phyloP scores from a whole-genome alignment of 2,888 invertebrate species.

The Orthonychiurus folsomi region DNA sequence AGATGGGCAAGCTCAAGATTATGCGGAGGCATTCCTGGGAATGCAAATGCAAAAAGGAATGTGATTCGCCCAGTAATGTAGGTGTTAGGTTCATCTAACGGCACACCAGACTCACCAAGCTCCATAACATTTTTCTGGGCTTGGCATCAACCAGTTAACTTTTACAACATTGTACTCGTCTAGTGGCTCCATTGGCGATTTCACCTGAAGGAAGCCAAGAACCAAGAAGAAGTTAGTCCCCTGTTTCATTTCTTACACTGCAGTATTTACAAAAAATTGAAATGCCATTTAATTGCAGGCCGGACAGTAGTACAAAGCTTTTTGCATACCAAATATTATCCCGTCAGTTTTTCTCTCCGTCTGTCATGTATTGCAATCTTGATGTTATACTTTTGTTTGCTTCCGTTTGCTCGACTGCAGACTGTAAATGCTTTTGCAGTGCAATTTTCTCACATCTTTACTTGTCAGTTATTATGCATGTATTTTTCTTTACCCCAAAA shows the following conservation, averaged over 20 bases:
- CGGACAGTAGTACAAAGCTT: too few species aligned
- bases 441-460: neutral
- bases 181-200: neutral
- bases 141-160: too few species aligned
- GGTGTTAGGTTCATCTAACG: slow-evolving; percentile 27
- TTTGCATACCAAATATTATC: too few species aligned
- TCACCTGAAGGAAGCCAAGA: too few species aligned
- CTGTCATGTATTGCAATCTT: too few species aligned
- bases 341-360: too few species aligned
- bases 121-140: neutral
- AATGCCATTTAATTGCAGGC: neutral
- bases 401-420: neutral
- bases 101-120: slow-evolving; percentile 9
- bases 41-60: slow-evolving; percentile 9
- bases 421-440: neutral
- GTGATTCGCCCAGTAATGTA: slow-evolving; percentile 15
- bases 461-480: neutral
- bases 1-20: too few species aligned
- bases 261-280: neutral
- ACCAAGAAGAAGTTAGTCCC: neutral
- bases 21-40: too few species aligned
- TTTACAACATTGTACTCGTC: neutral
- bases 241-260: too few species aligned
- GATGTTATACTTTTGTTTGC: neutral
- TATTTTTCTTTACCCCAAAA: too few species aligned